A percentile compares a stretch with the other conserved stretches of the same genome.
Conservation (phyloP, 2,888 invertebrate species). For the Drosophila rubida region DNA sequence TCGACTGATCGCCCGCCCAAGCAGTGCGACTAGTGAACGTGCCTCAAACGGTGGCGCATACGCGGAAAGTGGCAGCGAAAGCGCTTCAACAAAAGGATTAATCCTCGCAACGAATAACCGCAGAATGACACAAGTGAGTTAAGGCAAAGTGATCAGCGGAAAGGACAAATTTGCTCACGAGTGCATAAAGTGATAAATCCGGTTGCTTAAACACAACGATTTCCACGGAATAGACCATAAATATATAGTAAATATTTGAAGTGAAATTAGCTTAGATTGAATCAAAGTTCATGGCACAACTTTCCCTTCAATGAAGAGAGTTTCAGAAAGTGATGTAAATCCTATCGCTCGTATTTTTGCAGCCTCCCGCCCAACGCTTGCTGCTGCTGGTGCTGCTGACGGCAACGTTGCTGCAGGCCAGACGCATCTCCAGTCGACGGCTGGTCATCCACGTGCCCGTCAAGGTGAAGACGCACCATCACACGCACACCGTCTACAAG, state of each 20-base stretch:
- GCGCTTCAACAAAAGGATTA: slow-evolving; percentile 41
- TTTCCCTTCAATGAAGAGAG: too few species aligned
- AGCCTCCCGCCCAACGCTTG: slow-evolving; percentile 38
- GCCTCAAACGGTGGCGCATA: slow-evolving; percentile 56
- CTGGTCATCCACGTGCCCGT: slow-evolving; percentile 92
- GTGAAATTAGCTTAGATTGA: neutral
- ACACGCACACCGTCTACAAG: slow-evolving; percentile 90
- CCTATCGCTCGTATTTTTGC: neutral
- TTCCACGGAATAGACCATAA: too few species aligned
- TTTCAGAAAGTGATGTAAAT: too few species aligned
- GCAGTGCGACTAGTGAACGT: slow-evolving; percentile 59
- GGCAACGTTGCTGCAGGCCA: slow-evolving; percentile 73
- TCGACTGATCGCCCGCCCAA: slow-evolving; percentile 42
- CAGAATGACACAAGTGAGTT: slow-evolving; percentile 64
- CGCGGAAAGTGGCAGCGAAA: slow-evolving; percentile 1
- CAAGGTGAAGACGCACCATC: slow-evolving; percentile 90
- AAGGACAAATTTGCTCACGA: neutral
- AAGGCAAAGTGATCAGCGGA: neutral
- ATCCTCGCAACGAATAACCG: slow-evolving; percentile 17
- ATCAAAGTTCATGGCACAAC: too few species aligned
- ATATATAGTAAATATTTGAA: too few species aligned
- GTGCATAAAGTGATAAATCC: too few species aligned
- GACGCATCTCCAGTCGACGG: slow-evolving; percentile 87
- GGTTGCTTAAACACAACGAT: too few species aligned
- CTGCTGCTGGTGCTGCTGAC: slow-evolving; percentile 52